A percentile compares a stretch with the other conserved stretches of the same genome.
Evolutionary conservation across 35 echinoderm and acorn worm genomes (phyloP).

Genomic region (Patiria miniata): DNA sequence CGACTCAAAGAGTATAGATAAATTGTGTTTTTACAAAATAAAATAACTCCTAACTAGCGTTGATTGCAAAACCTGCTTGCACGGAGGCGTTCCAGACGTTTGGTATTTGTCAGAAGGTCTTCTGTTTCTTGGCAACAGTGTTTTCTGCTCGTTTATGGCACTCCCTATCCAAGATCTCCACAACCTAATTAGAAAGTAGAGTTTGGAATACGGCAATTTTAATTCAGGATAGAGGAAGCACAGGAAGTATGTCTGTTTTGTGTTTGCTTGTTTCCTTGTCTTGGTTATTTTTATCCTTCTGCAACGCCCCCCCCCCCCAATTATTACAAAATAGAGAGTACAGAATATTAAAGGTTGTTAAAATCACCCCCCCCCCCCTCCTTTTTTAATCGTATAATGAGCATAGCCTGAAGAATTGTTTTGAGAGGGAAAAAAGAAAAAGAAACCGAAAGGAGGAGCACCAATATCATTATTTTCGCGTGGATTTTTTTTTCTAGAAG

Average conservation of each 20-base stretch:
- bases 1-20: too few species aligned
- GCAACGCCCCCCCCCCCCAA: background rate
- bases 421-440: too few species aligned
- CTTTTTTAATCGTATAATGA: too few species aligned
- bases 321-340: background rate
- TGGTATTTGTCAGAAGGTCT: background rate
- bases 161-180: background rate
- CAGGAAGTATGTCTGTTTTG: background rate
- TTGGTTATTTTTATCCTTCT: background rate
- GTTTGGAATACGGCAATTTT: background rate
- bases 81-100: background rate
- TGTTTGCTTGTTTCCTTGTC: background rate
- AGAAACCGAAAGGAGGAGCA: too few species aligned
- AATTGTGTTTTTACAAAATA: too few species aligned
- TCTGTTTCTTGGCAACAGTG: slow-evolving; percentile 13
- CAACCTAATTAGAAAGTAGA: background rate
- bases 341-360: background rate
- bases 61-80: background rate
- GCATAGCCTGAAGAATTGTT: too few species aligned
- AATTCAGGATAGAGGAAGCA: background rate
- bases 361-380: background rate
- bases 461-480: too few species aligned
- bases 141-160: background rate
- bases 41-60: too few species aligned
- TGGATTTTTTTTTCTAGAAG: too few species aligned